Evolutionary conservation across 2,888 invertebrate species (phyloP), one percentile per base, ranked within the genome.

Genomic region (Megamerina dolium): DNA sequence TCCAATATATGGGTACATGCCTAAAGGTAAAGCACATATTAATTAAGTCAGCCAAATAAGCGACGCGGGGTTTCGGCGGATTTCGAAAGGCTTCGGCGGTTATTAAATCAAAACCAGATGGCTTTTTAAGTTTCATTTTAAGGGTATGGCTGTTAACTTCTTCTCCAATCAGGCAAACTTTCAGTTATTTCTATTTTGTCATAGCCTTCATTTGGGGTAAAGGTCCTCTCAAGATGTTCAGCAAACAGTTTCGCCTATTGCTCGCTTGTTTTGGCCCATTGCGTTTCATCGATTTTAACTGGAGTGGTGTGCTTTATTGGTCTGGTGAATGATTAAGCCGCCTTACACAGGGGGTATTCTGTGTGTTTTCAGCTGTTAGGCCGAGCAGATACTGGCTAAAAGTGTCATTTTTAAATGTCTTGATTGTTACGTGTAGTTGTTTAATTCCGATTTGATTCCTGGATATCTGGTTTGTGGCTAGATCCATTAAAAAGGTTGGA

Each of bases 111-210:
- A 18, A 34, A 18, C 34, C 34, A 12, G 34, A 18, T n/a, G 34
- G 8, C 18, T 3, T 34, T 34, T 34, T 34, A 10, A 18, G 17
- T 34, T 34, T 34, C 34, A 34, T 30, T 30, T 30, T 30, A 30
- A n/a, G 30, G 13, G 13, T 30, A n/a, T 30, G 30, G 6, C 13
- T 30, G 13, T 13, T 2, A 30, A 30, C 30, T n/a, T 30, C 30
- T 30, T 30, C 30, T 9, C 6, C 30, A 30, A 12, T 30, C 30
- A 30, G 13, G 30, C 3, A 12, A 30, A 30, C 30, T 30, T 30
- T 30, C 30, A 30, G 10, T 30, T 13, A 13, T 30, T 8, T 30
- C n/a, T n/a, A n/a, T n/a, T n/a, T n/a, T n/a, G n/a, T n/a, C n/a
- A n/a, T n/a, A n/a, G n/a, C n/a, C n/a, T n/a, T n/a, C n/a, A n/a